Evolutionary conservation across 2,797 vertebrate species (phyloP).

Genomic region (Spizella passerina): DNA sequence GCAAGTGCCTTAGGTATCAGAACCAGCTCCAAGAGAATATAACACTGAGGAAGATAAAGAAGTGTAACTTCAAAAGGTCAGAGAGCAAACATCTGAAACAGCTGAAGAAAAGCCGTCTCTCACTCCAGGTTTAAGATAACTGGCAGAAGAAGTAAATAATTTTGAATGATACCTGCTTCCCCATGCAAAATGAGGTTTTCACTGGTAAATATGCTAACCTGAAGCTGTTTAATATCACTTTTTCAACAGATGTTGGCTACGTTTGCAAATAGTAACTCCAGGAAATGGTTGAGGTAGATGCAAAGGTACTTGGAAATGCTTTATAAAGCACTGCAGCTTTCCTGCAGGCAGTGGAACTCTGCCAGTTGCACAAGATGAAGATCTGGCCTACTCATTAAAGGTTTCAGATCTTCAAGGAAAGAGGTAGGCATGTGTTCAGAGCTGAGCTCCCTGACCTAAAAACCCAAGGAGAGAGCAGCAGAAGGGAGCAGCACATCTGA

Average conservation of each 20-base stretch:
- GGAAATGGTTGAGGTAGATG: slow-evolving; percentile 16
- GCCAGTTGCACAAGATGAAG: slow-evolving; percentile 20
- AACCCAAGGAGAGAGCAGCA: not conserved
- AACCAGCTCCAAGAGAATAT: slow-evolving; percentile 7
- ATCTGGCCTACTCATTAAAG: slow-evolving; percentile 38
- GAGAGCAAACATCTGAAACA: not conserved
- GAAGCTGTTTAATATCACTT: slow-evolving; percentile 11
- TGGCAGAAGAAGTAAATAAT: not conserved
- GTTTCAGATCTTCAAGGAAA: not conserved
- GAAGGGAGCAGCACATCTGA: not conserved
- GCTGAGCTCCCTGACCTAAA: not conserved
- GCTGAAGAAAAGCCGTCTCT: not conserved
- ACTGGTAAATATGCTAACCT: not conserved
- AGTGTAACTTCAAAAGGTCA: not conserved
- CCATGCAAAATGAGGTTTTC: not conserved
- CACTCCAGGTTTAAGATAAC: not conserved
- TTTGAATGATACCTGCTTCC: not conserved
- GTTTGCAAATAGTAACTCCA: slow-evolving; percentile 1
- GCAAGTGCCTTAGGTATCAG: not conserved
- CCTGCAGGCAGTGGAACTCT: slow-evolving; percentile 42
- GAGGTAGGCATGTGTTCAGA: not conserved
- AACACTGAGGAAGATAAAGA: not conserved
- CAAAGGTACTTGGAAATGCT: slow-evolving; percentile 21
- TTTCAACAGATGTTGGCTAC: slow-evolving; percentile 7
- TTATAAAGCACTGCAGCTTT: not conserved